Conservation (phyloP, 2,797 vertebrate genomes). For the Trichosurus vulpecula region DNA sequence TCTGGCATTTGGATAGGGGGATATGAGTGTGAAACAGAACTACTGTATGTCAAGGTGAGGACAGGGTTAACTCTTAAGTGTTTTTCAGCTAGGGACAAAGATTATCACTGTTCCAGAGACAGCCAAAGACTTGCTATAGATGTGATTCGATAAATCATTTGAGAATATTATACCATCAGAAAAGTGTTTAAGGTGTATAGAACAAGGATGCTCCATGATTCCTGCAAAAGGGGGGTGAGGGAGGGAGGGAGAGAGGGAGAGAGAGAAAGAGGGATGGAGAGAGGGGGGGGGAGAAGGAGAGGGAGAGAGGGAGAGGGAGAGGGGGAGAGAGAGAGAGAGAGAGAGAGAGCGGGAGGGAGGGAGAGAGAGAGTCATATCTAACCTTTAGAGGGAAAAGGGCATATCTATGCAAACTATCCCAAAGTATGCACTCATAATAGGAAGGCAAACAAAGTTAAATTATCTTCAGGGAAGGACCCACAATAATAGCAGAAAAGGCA, state of each 20-base stretch:
- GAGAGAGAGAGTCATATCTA: background rate
- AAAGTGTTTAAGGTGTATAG: background rate
- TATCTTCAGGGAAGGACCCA: background rate
- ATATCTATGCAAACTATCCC: background rate
- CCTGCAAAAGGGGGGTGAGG: background rate
- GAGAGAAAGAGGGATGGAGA: no score
- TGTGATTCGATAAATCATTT: background rate
- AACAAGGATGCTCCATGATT: background rate
- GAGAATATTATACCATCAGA: background rate
- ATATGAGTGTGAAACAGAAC: background rate
- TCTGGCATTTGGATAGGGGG: background rate
- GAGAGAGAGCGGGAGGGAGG: background rate
- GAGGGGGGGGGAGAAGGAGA: no score
- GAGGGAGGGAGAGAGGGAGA: no score
- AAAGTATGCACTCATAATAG: background rate
- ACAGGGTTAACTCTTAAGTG: background rate
- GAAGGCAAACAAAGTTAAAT: background rate
- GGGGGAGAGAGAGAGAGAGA: background rate
- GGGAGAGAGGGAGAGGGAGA: no score
- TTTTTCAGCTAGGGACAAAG: background rate
- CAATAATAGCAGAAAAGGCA: background rate
- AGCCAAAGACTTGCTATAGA: background rate
- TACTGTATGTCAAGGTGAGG: background rate
- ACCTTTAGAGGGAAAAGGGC: background rate
- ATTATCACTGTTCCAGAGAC: background rate